phyloP scores from a whole-genome alignment of 2,113 vertebrate species.

The Pseudolaguvia tuberculata region DNA sequence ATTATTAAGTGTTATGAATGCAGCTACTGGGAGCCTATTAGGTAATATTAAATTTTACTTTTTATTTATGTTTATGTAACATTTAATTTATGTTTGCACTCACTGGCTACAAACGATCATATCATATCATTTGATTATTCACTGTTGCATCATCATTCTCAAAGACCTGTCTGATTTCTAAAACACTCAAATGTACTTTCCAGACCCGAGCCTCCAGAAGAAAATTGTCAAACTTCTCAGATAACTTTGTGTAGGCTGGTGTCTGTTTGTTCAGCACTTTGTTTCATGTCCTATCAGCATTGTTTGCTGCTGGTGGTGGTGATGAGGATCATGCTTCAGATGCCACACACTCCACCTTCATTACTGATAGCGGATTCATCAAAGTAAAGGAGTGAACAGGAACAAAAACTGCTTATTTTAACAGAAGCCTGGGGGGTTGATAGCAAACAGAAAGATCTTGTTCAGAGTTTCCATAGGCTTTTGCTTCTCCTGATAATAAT shows the following conservation, averaged over 20 bases:
- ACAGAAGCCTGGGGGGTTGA: slow-evolving; percentile 32
- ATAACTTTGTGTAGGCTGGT: background rate
- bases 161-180: slow-evolving; percentile 6
- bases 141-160: background rate
- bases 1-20: no score
- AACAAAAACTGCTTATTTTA: slow-evolving; percentile 36
- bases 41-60: no score
- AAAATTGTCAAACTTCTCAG: background rate
- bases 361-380: slow-evolving; percentile 15
- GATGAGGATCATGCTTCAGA: background rate
- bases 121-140: background rate
- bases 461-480: slow-evolving; percentile 33
- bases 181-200: slow-evolving; percentile 1
- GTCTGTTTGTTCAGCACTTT: background rate
- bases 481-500: slow-evolving; percentile 31
- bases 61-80: no score
- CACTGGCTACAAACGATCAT: background rate
- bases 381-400: slow-evolving; percentile 29
- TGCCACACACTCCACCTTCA: background rate
- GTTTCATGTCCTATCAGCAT: slow-evolving; percentile 10
- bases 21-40: no score
- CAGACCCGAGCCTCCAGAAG: background rate
- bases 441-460: slow-evolving; percentile 33
- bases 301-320: slow-evolving; percentile 17
- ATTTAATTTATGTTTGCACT: background rate